A percentile compares a stretch with the other conserved stretches of the same genome.
Conservation (phyloP, 2,888 invertebrate species). For the Apamea crenata region DNA sequence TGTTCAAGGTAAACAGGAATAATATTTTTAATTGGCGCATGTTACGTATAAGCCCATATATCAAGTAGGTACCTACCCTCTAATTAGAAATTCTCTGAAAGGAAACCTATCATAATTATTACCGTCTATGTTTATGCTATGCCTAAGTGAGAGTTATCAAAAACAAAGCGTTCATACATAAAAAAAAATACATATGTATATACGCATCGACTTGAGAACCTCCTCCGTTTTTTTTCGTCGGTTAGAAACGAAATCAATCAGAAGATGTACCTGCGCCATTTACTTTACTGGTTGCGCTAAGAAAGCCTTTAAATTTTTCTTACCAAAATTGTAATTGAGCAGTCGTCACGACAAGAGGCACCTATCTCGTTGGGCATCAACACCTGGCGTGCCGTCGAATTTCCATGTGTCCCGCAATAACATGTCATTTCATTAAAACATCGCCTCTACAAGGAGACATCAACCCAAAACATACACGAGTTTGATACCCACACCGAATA, state of each 20-base stretch:
- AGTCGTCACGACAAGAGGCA: too few relatives aligned
- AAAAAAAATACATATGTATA: too few relatives aligned
- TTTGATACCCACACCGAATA: conserved; percentile 11
- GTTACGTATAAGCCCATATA: neutral
- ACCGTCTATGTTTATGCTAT: neutral
- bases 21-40: conserved; percentile 16
- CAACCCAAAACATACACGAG: neutral
- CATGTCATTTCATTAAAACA: conserved; percentile 11
- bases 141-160: neutral
- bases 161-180: too few relatives aligned
- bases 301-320: too few relatives aligned
- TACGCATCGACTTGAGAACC: too few relatives aligned
- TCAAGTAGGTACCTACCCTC: neutral
- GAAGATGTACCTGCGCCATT: too few relatives aligned
- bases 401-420: conserved; percentile 16
- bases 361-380: neutral
- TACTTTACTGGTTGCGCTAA: too few relatives aligned
- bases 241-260: too few relatives aligned
- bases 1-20: conserved; percentile 11
- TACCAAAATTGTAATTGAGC: too few relatives aligned
- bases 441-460: conserved; percentile 6
- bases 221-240: too few relatives aligned
- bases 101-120: neutral
- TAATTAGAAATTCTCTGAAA: neutral
- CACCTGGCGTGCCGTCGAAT: too few relatives aligned